Evolutionary conservation across 2,113 vertebrate genomes (phyloP), one percentile per base, ranked within the genome.

Genomic region (Tursiops truncatus): DNA sequence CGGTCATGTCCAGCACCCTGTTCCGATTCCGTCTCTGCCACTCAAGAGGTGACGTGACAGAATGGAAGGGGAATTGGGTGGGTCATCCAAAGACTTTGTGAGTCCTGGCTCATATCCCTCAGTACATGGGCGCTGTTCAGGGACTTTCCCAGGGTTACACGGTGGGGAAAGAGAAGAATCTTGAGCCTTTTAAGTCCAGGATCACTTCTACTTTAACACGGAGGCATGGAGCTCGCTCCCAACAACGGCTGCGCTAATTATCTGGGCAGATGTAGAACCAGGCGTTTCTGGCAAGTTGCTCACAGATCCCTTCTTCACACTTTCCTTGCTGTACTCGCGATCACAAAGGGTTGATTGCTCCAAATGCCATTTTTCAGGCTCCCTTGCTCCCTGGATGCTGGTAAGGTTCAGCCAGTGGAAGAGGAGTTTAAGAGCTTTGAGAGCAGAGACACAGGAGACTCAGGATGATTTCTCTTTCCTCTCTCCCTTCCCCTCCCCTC

Each of bases 21-120:
- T 50, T 53, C 44, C 23, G 0, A 13, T 14, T 7, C 20, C 0
- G 8, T 26, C 58, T 20, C 1, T 28, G 10, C 11, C 33, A 21
- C 38, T 47, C 15, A 8, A 12, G n/a, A 28, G 18, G 23, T 28
- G 11, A 23, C 15, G 3, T 14, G 62, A 3, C 23, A 23, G 76
- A 53, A 17, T 7, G 28, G 83, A n/a, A 28, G 60, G 62, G 23
- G 36, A 26, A 11, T 1, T 41, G 36, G 13, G 11, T 1, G 11
- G 11, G 0, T 7, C 8, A n/a, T 67, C 50, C 11, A n/a, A 36
- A 67, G 23, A 47, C 3, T 17, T 83, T 9, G 6, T 1, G 58
- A n/a, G 36, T 44, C 77, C 58, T 9, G 28, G n/a, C 28, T 28
- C 8, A 25, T n/a, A 23, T 25, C 23, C 31, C 5, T 44, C 36